phyloP scores from a whole-genome alignment of 1,140 invertebrate species.

The Dufourea novaeangliae region DNA sequence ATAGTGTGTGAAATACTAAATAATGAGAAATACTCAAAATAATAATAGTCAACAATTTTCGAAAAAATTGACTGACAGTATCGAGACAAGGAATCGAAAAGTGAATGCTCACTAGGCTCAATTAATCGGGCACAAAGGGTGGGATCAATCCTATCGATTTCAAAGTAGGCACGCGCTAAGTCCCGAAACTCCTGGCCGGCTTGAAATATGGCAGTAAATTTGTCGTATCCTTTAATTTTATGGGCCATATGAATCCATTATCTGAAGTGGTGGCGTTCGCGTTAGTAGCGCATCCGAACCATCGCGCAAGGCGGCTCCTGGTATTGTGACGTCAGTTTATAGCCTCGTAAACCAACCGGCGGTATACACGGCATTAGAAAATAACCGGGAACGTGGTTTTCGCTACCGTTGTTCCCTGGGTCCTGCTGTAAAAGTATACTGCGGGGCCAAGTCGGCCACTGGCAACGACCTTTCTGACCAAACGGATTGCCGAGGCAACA shows the following conservation, averaged over 20 bases:
- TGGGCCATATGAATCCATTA: slow-evolving; percentile 78
- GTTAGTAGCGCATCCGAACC: slow-evolving; percentile 52
- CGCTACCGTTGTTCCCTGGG: slow-evolving; percentile 44
- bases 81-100: too few species aligned
- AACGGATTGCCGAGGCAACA: background rate
- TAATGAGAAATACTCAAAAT: too few species aligned
- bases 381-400: slow-evolving; percentile 62
- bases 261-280: slow-evolving; percentile 77
- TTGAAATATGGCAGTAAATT: slow-evolving; percentile 77
- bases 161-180: slow-evolving; percentile 26
- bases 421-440: slow-evolving; percentile 50
- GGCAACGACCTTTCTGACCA: slow-evolving; percentile 5
- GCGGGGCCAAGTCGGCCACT: background rate
- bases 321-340: slow-evolving; percentile 80
- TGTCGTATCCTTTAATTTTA: slow-evolving; percentile 81
- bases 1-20: too few species aligned
- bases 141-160: background rate
- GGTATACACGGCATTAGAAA: slow-evolving; percentile 76
- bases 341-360: slow-evolving; percentile 77
- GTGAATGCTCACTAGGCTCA: too few species aligned
- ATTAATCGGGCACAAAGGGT: background rate
- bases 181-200: slow-evolving; percentile 42
- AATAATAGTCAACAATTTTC: too few species aligned
- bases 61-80: too few species aligned
- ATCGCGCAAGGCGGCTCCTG: slow-evolving; percentile 52